Conservation (phyloP, 2,888 invertebrate species). For the Piscicola geometra region DNA sequence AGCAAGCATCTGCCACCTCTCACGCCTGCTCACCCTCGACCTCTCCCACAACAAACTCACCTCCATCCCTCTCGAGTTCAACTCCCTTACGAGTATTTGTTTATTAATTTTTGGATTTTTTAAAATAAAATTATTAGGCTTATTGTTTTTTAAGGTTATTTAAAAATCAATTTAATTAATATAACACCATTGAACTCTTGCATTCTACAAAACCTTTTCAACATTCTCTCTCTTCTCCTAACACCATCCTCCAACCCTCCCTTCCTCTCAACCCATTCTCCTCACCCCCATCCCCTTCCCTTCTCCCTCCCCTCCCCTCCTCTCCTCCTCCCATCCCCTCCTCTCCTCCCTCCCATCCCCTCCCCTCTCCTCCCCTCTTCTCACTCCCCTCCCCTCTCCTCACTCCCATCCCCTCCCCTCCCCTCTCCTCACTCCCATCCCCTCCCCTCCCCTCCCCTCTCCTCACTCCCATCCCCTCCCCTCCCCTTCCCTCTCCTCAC, state of each 20-base stretch:
- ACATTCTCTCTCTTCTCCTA: too few species aligned
- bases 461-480: slow-evolving; percentile 52
- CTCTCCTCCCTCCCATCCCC: too few species aligned
- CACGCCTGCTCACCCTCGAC: slow-evolving; percentile 57
- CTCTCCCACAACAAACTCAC: slow-evolving; percentile 60
- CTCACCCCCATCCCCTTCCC: too few species aligned
- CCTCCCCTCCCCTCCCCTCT: slow-evolving; percentile 61
- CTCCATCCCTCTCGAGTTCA: slow-evolving; percentile 63
- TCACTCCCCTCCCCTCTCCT: slow-evolving; percentile 54
- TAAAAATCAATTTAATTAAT: too few species aligned
- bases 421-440: slow-evolving; percentile 47
- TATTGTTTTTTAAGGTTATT: background rate
- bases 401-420: slow-evolving; percentile 67
- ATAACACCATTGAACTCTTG: too few species aligned
- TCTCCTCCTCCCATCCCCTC: too few species aligned
- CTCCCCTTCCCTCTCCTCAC: slow-evolving; percentile 63
- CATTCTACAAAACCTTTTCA: too few species aligned
- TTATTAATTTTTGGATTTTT: too few species aligned
- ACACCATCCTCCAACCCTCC: too few species aligned
- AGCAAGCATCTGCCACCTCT: slow-evolving; percentile 68
- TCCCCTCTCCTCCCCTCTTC: slow-evolving; percentile 62
- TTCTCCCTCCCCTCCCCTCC: too few species aligned
- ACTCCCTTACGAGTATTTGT: slow-evolving; percentile 35
- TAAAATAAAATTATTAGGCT: background rate
- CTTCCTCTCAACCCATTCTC: too few species aligned